These are phyloP conservation scores for Scylla paramamosain DNA, from an alignment of 1,140 invertebrate species.

Conservation along the genomic window DNA sequence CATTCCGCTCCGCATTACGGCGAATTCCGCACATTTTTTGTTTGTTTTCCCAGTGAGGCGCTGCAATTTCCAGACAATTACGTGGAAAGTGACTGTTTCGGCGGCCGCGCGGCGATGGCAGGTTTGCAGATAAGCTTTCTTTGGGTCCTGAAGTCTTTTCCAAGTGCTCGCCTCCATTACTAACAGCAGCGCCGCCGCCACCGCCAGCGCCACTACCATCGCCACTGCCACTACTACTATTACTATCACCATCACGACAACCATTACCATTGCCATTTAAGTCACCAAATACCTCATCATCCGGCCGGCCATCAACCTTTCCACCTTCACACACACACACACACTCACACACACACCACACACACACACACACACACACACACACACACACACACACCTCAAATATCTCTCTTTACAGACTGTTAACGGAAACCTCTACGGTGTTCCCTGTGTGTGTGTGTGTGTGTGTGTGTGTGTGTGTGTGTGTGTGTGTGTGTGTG, in stretches of 20 bases:
- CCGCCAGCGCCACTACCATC: no score
- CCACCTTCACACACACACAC: slow-evolving; percentile 13
- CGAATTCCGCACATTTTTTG: background rate
- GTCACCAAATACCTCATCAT: no score
- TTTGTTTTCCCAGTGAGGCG: background rate
- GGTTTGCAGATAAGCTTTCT: background rate
- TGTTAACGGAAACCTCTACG: no score
- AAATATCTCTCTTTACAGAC: no score
- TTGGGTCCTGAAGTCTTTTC: background rate
- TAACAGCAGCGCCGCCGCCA: background rate
- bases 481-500: no score
- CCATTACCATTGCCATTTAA: no score
- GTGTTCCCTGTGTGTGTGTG: no score
- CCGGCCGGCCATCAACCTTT: no score
- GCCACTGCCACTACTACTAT: no score
- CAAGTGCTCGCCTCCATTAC: background rate
- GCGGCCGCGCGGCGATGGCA: background rate
- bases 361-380: background rate
- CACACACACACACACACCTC: background rate
- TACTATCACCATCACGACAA: no score
- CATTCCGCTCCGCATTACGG: background rate
- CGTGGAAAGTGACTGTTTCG: background rate
- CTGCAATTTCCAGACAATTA: background rate
- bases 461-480: no score
- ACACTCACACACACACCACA: slow-evolving; percentile 35